Base-by-base conservation (phyloP, 2,888 invertebrate species). In the Dolichopus griseipennis region DNA sequence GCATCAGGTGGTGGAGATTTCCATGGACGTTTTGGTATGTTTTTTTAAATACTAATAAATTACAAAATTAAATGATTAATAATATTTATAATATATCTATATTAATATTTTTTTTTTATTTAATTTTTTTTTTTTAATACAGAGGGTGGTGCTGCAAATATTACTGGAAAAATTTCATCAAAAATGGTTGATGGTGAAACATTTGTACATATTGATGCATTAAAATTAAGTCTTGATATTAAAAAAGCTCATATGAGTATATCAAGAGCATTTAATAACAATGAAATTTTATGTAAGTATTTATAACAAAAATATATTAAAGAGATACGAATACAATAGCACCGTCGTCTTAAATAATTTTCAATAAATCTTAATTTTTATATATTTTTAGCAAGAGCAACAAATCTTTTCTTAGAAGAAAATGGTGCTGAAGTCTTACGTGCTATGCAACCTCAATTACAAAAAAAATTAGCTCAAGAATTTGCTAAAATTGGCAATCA, bases 1-100 rank as follows among this genome's bases (percentile, higher is more conserved):
- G 89, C 89, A 0, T 88, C 87, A 71, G 89, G 89, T 68, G 87
- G 87, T 71, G 89, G 89, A 37, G 87, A 87, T 10, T 89, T 89
- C 75, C 84, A 86, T 75, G 88, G 87, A 63, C 79, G 83, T 66
- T 85, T 90, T 74, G 85, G 86, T 85, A 79, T 12, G 9, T 63
- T 8, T n/a, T 61, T 61, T 61, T 61, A 61, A 61, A 63, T 63
- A 22, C 27, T 5, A 22, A 63, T 33, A n/a, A n/a, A n/a, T n/a
- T n/a, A n/a, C 5, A 27, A 27, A 27, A 27, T 27, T n/a, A 63
- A 63, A 6, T 33, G 12, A 20, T n/a, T 1, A 64, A 65, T 2
- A 20, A n/a, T 21, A 12, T 63, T 68, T 52, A 61, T 27, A 1
- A 21, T 69, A n/a, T n/a, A n/a, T 27, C 5, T 27, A 27, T 27